phyloP scores from a whole-genome alignment of 2,113 vertebrate species.

The Pollimyrus isidori region DNA sequence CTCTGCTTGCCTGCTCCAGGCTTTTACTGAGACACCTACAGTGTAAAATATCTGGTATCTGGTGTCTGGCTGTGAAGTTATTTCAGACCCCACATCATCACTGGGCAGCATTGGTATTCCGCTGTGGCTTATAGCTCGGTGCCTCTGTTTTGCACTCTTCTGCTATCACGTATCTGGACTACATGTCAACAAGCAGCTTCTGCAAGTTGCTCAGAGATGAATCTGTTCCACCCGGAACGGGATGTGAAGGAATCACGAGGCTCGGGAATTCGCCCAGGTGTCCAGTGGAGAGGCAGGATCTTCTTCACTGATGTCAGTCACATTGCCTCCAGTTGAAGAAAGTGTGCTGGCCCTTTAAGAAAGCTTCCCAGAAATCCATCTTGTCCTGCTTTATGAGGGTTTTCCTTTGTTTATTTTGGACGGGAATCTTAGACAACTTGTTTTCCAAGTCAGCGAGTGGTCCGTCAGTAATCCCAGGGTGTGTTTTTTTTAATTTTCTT shows the following conservation, averaged over 20 bases:
- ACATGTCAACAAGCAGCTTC: neutral
- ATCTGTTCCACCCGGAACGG: neutral
- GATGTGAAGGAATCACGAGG: neutral
- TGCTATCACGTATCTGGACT: neutral
- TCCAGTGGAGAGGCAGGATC: neutral
- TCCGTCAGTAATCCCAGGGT: conserved; percentile 58
- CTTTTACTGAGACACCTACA: neutral
- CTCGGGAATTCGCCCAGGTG: neutral
- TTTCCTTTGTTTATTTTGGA: conserved; percentile 64
- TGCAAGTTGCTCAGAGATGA: neutral
- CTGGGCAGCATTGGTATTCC: neutral
- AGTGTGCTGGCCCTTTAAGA: conserved; percentile 38
- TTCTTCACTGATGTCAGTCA: neutral
- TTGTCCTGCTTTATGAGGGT: conserved; percentile 51
- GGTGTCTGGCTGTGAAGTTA: neutral
- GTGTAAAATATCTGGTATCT: neutral
- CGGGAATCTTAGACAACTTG: conserved; percentile 44
- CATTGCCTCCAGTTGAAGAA: neutral
- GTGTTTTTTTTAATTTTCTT: neutral
- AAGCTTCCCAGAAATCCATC: conserved; percentile 45
- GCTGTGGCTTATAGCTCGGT: neutral
- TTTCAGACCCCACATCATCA: neutral
- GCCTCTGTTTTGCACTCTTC: neutral
- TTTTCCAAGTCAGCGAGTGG: conserved; percentile 64
- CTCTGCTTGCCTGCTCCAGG: neutral